A percentile compares a stretch with the other conserved stretches of the same genome.
Evolutionary conservation across 1,140 invertebrate genomes (phyloP).

Genomic region (Phenacoccus solenopsis): DNA sequence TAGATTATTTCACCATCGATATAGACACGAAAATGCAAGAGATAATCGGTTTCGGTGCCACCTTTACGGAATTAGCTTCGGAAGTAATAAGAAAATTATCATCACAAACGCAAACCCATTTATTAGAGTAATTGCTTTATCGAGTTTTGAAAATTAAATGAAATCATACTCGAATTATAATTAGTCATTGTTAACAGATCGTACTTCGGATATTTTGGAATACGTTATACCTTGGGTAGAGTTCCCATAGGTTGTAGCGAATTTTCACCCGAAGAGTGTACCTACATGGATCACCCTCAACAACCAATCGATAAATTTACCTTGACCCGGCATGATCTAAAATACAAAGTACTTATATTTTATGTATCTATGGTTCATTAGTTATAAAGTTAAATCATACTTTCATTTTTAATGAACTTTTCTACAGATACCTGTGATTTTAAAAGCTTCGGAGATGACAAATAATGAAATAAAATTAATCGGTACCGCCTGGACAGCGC

Average conservation of each 20-base stretch:
- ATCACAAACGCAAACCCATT: constrained; percentile 38
- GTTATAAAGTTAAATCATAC: not conserved
- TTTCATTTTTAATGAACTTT: constrained; percentile 10
- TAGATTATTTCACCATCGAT: not conserved
- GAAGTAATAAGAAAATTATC: constrained; percentile 56
- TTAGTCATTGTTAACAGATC: constrained; percentile 28
- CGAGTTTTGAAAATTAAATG: constrained; percentile 6
- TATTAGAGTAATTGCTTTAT: constrained; percentile 41
- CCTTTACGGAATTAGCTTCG: constrained; percentile 71
- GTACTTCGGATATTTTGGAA: constrained; percentile 38
- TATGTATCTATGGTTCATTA: constrained; percentile 25
- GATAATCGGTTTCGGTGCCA: constrained; percentile 69
- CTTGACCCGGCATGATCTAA: constrained; percentile 48
- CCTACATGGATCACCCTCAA: constrained; percentile 43
- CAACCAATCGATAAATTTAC: constrained; percentile 50
- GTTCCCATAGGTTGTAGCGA: constrained; percentile 73
- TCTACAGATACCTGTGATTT: constrained; percentile 50
- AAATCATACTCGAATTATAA: not conserved
- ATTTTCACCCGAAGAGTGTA: constrained; percentile 53
- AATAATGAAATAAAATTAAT: constrained; percentile 42
- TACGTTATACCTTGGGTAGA: constrained; percentile 56
- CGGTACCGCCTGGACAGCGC: constrained; percentile 68
- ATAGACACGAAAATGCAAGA: constrained; percentile 39
- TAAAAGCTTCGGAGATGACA: constrained; percentile 37
- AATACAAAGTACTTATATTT: constrained; percentile 44